phyloP scores from a whole-genome alignment of 2,888 invertebrate genomes.

The Mesochorus sp. region DNA sequence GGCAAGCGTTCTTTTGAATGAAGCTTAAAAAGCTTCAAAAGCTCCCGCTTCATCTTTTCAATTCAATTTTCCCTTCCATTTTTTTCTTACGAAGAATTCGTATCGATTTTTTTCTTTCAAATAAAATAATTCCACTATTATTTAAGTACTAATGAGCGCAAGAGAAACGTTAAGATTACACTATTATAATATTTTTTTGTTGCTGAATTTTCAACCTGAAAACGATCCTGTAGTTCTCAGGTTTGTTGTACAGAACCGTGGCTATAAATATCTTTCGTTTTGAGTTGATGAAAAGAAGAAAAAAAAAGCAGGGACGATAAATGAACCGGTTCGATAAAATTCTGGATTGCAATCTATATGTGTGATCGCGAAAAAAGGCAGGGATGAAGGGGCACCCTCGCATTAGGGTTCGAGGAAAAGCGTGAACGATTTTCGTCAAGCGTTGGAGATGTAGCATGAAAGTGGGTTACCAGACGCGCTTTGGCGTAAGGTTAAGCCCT shows the following conservation, averaged over 20 bases:
- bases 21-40: constrained; percentile 27
- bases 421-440: constrained; percentile 59
- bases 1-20: constrained; percentile 31
- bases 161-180: not conserved
- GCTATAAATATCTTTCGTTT: constrained; percentile 52
- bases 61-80: constrained; percentile 15
- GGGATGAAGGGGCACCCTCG: too few species aligned
- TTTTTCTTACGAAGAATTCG: too few species aligned
- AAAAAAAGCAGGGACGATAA: too few species aligned
- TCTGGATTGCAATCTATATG: constrained; percentile 77
- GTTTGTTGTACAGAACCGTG: not conserved
- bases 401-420: constrained; percentile 20
- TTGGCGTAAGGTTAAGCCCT: constrained; percentile 79
- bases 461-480: constrained; percentile 75
- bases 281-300: too few species aligned
- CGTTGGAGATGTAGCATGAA: constrained; percentile 69
- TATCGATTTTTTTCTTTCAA: too few species aligned
- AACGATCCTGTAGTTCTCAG: constrained; percentile 23
- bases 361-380: constrained; percentile 1
- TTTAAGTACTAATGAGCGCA: not conserved
- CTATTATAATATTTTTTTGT: not conserved
- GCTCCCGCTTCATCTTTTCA: constrained; percentile 4
- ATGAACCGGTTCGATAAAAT: constrained; percentile 76
- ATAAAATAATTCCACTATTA: too few species aligned
- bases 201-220: not conserved